These are phyloP conservation scores for Selene dorsalis DNA, from an alignment of 2,797 vertebrate genomes.

Conservation along the genomic window DNA sequence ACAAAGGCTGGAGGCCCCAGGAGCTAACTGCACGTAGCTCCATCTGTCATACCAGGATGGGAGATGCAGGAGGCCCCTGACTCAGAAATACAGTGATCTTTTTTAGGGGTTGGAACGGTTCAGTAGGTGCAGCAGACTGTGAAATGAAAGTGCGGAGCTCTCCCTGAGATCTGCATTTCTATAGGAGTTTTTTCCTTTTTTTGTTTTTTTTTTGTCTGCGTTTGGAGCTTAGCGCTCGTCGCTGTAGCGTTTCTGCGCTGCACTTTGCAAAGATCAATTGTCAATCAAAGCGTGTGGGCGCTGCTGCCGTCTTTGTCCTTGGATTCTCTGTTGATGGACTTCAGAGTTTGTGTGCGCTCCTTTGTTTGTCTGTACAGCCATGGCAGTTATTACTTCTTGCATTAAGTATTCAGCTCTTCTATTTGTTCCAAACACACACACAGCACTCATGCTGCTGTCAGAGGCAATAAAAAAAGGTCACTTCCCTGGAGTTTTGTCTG, in stretches of 20 bases:
- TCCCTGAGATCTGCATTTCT: slow-evolving; percentile 34
- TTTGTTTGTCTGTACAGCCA: slow-evolving; percentile 53
- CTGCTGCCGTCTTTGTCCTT: slow-evolving; percentile 53
- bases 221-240: slow-evolving; percentile 4
- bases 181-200: background rate
- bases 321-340: slow-evolving; percentile 49
- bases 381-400: slow-evolving; percentile 29
- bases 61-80: slow-evolving; percentile 43
- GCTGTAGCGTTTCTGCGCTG: slow-evolving; percentile 24
- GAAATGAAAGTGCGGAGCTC: background rate
- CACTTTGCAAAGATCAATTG: slow-evolving; percentile 64
- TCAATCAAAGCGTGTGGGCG: slow-evolving; percentile 67
- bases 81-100: slow-evolving; percentile 36
- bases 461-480: slow-evolving; percentile 30
- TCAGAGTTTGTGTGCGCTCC: slow-evolving; percentile 41
- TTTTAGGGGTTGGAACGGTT: slow-evolving; percentile 31
- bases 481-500: slow-evolving; percentile 5
- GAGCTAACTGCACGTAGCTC: slow-evolving; percentile 60
- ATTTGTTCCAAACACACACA: slow-evolving; percentile 36
- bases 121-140: slow-evolving; percentile 19
- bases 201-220: slow-evolving; percentile 3
- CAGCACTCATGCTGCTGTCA: slow-evolving; percentile 31
- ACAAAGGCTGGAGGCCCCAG: slow-evolving; percentile 63
- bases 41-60: slow-evolving; percentile 61
- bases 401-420: slow-evolving; percentile 33